Base-by-base conservation (phyloP, 2,888 invertebrate genomes). In the Galerucella calmariensis region DNA sequence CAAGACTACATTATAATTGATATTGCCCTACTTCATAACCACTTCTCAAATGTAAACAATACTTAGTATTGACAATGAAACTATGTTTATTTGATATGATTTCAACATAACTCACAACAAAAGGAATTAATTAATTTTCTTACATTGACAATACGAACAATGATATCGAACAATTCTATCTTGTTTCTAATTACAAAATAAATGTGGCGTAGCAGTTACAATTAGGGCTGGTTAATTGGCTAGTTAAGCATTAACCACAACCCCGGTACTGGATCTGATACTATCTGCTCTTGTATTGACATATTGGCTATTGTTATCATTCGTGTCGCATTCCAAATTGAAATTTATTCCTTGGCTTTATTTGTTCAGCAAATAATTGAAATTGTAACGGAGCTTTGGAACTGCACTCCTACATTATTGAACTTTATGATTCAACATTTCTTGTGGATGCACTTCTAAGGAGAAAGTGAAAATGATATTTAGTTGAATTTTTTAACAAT, bases 191-290 rank as follows among this genome's bases (percentile, higher is more conserved):
- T 84, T 84, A 82, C 81, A 78, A 81, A 82, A 83, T 82, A 83
- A 83, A 84, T 83, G 83, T 82, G 81, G 80, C 83, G 81, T 82
- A 78, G 79, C 83, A 77, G 76, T 79, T 80, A 81, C 82, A 84
- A 84, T 83, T 83, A 83, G 83, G 80, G 78, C 78, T 81, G 82
- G 82, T 83, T 84, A 84, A 84, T 84, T 83, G 83, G 82, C 79
- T 82, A 81, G 82, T 83, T 84, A 81, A 80, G 81, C 80, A 79
- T 72, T 78, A 81, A 82, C 83, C 83, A 77, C 84, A 83, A 82
- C 81, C 82, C 82, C 75, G 78, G 61, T 73, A 74, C 74, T 72
- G 76, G 77, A 77, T 77, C 48, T 73, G 80, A 81, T 81, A 75
- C 77, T 81, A 81, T 80, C 80, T 79, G 67, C 68, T 68, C 70